Base-by-base conservation (phyloP, 2,797 vertebrate species). In the Pseudotriccus pelzelni region DNA sequence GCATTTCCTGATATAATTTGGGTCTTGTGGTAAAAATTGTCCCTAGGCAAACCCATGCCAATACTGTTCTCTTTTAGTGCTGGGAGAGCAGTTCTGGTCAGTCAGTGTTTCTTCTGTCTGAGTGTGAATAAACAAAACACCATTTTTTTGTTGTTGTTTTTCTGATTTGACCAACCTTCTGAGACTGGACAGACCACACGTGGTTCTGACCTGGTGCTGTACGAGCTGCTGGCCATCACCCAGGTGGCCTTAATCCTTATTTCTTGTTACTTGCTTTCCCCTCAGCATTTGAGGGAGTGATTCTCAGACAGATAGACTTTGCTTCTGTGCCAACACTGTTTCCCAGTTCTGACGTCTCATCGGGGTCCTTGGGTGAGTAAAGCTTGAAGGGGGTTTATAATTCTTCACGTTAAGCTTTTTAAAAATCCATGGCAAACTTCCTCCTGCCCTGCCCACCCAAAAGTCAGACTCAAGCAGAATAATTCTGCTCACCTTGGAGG, bases 331-430 rank as follows among this genome's bases (percentile, higher is more conserved):
- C 90, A 74, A 0, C 56, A 0, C 81, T n/a, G 32, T 72, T 78
- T 21, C 28, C 15, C 80, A 32, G 28, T 9, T 24, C 50, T 87
- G 14, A 4, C 4, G 2, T 30, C 47, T 30, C 70, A 16, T 39
- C 37, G 1, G 21, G 39, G 17, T 52, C 55, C 1, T 3, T 25
- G 1, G 4, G 6, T 8, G 22, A 70, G 41, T 14, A 1, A 53
- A 39, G 17, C 9, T 36, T 18, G 43, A 27, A 56, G 81, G 72
- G 34, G 18, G 2, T 12, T 12, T 5, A 3, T 19, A 1, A 20
- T 9, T 64, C 49, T 49, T 41, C 59, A 1, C 1, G 2, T 28
- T n/a, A 12, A 87, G 34, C 56, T 19, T 14, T 63, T 27, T 5
- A 11, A 16, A 60, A 74, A 13, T 1, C 4, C 14, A 8, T 49